Evolutionary conservation across 2,113 vertebrate species (phyloP).

Genomic region (Oreochromis niloticus): DNA sequence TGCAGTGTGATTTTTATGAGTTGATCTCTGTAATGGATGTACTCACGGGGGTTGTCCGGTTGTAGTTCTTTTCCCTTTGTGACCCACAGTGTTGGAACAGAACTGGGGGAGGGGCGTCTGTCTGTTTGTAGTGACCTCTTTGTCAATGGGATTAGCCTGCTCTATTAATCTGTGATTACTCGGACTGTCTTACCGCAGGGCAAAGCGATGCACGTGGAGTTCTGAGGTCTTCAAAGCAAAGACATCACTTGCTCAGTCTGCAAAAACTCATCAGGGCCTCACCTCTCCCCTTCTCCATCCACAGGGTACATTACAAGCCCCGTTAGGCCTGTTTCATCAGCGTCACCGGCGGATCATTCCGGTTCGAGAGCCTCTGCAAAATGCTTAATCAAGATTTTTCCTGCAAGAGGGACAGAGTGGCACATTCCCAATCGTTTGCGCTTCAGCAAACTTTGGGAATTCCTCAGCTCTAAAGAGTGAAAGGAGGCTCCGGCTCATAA

Average conservation of each 20-base stretch:
- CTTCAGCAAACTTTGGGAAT: conserved; percentile 74
- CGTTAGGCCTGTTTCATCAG: conserved; percentile 4
- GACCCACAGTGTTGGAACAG: conserved; percentile 16
- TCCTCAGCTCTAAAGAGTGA: conserved; percentile 53
- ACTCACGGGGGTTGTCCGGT: background rate
- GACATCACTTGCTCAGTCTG: background rate
- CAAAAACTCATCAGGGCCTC: conserved; percentile 32
- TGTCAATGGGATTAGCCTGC: conserved; percentile 69
- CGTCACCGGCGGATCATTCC: background rate
- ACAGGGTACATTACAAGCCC: background rate
- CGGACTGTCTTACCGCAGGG: conserved; percentile 42
- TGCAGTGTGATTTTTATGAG: background rate
- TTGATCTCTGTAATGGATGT: conserved; percentile 15
- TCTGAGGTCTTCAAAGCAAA: conserved; percentile 10
- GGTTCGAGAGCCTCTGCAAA: conserved; percentile 45
- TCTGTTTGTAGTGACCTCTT: conserved; percentile 58
- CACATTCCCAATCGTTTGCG: conserved; percentile 73
- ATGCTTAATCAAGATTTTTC: conserved; percentile 47
- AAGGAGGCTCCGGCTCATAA: conserved; percentile 44
- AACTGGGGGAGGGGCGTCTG: conserved; percentile 34
- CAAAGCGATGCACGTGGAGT: conserved; percentile 12
- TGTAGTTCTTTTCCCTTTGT: conserved; percentile 17
- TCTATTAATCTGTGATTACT: conserved; percentile 75
- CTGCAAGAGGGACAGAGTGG: conserved; percentile 59
- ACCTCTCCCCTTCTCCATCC: background rate